Evolutionary conservation across 1,140 invertebrate genomes (phyloP), one percentile per base, ranked within the genome.

Genomic region (Eriosoma lanigerum): DNA sequence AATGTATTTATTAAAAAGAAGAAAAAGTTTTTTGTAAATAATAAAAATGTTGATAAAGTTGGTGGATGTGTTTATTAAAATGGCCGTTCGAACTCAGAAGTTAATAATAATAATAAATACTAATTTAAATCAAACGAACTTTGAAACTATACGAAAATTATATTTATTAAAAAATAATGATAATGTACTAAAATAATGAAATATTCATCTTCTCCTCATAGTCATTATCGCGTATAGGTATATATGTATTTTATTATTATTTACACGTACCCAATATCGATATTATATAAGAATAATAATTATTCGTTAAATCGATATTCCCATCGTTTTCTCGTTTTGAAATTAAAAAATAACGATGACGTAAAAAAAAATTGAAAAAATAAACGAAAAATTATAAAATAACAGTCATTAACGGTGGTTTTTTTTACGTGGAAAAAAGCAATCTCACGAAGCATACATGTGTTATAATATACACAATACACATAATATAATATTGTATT

Each of bases 1-100:
- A 68, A 68, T 68, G 66, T 46, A 48, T 68, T 68, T 68, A 68
- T 72, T 21, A 12, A 72, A 72, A 72, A n/a, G 17, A 24, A 66
- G 21, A 66, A 70, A 38, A 70, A 50, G 24, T 72, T 72, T 72
- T n/a, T 3, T 52, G 17, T 52, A 52, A 72, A 72, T 50, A 72
- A 72, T 52, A 1, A 72, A 50, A 52, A 72, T 29, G 46, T 32
- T 52, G 17, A 8, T 17, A 70, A 50, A 70, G 46, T 48, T 24
- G 24, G 21, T n/a, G n/a, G n/a, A n/a, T n/a, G n/a, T 48, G 21
- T 50, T 70, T 38, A 50, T 50, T 15, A 24, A 29, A 50, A 50
- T 13, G 10, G 24, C 44, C 13, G 24, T 72, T 72, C 46, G 17
- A 32, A 52, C 48, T 50, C 68, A 50, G 19, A 52, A 72, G 68